A percentile compares a stretch with the other conserved stretches of the same genome.
phyloP scores from a whole-genome alignment of 2,797 vertebrate genomes.

The Mormyrus proboscirostris region DNA sequence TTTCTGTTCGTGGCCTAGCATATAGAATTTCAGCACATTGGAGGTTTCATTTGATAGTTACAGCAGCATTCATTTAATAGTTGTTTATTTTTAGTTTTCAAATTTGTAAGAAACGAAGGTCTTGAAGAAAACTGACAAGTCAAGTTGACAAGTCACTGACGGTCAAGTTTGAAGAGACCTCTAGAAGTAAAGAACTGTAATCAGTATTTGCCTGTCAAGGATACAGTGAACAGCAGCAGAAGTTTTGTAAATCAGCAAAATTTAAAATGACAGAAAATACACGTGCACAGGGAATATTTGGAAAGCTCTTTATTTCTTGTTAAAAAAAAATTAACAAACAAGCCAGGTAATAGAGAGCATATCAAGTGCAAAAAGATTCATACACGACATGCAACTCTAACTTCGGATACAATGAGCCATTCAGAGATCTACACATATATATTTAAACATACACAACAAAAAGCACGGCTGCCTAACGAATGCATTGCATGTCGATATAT shows the following conservation, averaged over 20 bases:
- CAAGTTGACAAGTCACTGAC: too few relatives aligned
- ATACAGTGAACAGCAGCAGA: background rate
- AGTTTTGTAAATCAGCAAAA: background rate
- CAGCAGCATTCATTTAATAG: background rate
- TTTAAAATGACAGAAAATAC: background rate
- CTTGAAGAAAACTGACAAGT: background rate
- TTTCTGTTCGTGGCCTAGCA: background rate
- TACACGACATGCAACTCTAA: background rate
- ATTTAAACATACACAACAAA: background rate
- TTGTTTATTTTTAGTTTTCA: background rate
- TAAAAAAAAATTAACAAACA: constrained; percentile 7
- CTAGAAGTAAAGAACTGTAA: background rate
- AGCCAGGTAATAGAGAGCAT: background rate
- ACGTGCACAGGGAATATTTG: background rate
- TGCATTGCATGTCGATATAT: background rate
- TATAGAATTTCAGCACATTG: background rate
- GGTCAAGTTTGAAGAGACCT: background rate
- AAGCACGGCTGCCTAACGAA: background rate
- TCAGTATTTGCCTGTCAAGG: background rate
- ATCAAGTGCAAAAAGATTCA: constrained; percentile 11
- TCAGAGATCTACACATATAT: constrained; percentile 6
- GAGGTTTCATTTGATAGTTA: background rate
- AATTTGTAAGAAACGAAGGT: background rate
- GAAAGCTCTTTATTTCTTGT: constrained; percentile 1
- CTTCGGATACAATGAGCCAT: background rate